phyloP scores from a whole-genome alignment of 2,113 vertebrate species.

The Menura novaehollandiae region DNA sequence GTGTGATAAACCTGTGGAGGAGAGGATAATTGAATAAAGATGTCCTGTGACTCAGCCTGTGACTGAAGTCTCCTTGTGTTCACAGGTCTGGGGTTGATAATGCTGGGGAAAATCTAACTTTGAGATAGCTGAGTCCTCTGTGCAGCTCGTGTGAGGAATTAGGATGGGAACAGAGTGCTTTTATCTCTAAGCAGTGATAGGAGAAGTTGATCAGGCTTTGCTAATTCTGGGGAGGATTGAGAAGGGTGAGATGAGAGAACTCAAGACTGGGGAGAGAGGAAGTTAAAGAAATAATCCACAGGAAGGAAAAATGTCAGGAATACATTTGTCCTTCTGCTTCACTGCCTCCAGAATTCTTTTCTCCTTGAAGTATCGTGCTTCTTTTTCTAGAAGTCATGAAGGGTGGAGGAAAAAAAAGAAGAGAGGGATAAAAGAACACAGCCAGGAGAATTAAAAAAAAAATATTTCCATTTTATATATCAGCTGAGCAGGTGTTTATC shows the following conservation, averaged over 20 bases:
- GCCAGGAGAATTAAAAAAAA: neutral
- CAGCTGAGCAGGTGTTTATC: neutral
- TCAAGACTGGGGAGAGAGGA: neutral
- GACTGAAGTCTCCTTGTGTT: neutral
- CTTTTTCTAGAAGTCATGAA: constrained; percentile 54
- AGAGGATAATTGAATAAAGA: neutral
- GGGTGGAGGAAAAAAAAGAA: neutral
- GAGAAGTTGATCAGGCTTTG: constrained; percentile 21
- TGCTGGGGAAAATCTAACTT: neutral
- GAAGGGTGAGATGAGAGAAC: neutral
- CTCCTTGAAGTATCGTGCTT: constrained; percentile 54
- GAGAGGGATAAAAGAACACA: neutral
- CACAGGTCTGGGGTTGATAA: neutral
- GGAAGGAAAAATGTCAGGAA: constrained; percentile 13
- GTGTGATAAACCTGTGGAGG: neutral
- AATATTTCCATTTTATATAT: neutral
- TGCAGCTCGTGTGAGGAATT: neutral
- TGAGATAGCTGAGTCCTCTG: neutral
- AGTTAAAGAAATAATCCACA: neutral
- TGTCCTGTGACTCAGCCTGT: neutral
- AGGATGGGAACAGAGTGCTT: neutral
- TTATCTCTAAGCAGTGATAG: neutral
- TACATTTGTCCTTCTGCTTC: neutral
- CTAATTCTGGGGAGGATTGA: neutral
- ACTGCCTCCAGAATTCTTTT: constrained; percentile 40